Percentiles rank a stretch among this genome's conserved stretches.
These are phyloP conservation scores for Drosophila elegans DNA, from an alignment of 1,140 invertebrate genomes.

Conservation along the genomic window DNA sequence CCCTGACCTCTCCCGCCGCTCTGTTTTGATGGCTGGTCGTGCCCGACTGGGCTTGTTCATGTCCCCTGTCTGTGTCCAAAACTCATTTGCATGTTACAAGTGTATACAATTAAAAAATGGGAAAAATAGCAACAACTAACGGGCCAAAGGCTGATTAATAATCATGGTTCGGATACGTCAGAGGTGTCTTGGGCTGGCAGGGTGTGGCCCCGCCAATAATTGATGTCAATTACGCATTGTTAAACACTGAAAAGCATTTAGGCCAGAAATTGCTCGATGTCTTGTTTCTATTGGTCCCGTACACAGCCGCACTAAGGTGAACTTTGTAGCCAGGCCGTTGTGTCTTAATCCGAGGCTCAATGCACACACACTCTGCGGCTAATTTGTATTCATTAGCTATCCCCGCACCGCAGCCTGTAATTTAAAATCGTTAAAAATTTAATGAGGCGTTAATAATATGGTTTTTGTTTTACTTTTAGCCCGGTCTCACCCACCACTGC, in stretches of 20 bases:
- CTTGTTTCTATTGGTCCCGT: neutral
- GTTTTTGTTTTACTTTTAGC: conserved; percentile 77
- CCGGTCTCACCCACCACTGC: conserved; percentile 5
- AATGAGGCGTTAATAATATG: conserved; percentile 83
- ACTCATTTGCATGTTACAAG: conserved; percentile 77
- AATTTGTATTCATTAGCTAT: conserved; percentile 81
- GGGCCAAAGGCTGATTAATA: conserved; percentile 60
- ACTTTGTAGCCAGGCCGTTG: conserved; percentile 3
- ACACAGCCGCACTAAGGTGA: conserved; percentile 12
- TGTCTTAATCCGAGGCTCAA: conserved; percentile 38
- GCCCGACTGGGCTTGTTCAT: conserved; percentile 24
- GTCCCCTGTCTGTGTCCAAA: conserved; percentile 32
- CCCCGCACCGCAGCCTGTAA: conserved; percentile 70
- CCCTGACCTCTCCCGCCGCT: conserved; percentile 3
- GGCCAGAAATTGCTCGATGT: conserved; percentile 23
- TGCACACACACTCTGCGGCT: conserved; percentile 54
- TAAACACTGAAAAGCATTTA: conserved; percentile 71
- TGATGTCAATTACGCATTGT: conserved; percentile 74
- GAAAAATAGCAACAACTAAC: conserved; percentile 18
- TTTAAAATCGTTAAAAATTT: conserved; percentile 84
- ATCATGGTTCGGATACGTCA: conserved; percentile 27
- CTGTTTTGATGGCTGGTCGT: conserved; percentile 15
- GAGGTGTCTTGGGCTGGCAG: conserved; percentile 4
- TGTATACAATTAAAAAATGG: conserved; percentile 73
- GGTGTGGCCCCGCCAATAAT: conserved; percentile 43